Conservation (phyloP, 2,888 invertebrate species). For the Xestia sexstrigata region DNA sequence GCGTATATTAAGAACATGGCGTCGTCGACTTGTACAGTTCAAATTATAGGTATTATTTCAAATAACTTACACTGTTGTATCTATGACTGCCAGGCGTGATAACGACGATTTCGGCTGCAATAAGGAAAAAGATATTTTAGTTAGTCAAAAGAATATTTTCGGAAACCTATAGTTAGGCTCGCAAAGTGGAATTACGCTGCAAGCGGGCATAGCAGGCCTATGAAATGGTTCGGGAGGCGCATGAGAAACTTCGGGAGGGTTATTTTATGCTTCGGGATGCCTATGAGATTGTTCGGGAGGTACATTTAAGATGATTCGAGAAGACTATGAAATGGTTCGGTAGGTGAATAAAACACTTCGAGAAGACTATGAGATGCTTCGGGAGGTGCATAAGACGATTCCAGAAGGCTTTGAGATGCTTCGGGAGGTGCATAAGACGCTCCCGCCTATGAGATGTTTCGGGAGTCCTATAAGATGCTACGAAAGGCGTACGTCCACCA, state of each 20-base stretch:
- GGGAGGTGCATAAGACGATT: too few relatives aligned
- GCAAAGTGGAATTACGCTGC: neutral
- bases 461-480: neutral
- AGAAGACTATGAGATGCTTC: too few relatives aligned
- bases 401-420: too few relatives aligned
- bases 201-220: neutral
- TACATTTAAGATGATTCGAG: neutral
- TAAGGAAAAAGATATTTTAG: slow-evolving; percentile 1
- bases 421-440: neutral
- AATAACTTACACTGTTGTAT: slow-evolving; percentile 72
- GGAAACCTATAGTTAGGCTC: neutral
- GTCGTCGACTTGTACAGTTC: neutral
- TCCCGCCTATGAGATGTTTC: neutral
- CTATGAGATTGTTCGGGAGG: neutral
- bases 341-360: too few relatives aligned
- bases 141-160: neutral
- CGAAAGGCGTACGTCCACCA: neutral
- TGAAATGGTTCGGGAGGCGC: neutral
- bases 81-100: slow-evolving; percentile 77
- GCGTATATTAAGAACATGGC: neutral
- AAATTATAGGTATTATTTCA: neutral
- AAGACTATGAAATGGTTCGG: neutral
- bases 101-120: slow-evolving; percentile 81
- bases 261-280: neutral
- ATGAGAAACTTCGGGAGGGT: neutral